Percentiles rank a stretch among this genome's conserved stretches.
phyloP scores from a whole-genome alignment of 2,113 vertebrate species.

The Istiophorus platypterus region DNA sequence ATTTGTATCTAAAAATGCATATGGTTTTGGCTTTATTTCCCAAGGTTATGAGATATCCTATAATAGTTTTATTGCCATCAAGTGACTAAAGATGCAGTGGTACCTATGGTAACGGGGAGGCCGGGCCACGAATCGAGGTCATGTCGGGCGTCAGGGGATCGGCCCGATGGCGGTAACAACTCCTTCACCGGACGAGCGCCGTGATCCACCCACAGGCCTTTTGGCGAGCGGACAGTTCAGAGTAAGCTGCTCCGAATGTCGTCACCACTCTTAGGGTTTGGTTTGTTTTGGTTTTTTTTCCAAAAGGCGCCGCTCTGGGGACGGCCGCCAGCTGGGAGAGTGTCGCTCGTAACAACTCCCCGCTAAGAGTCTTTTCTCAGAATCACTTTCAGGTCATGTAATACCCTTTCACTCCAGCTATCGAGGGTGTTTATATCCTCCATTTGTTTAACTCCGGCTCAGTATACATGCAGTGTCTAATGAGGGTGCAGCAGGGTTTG shows the following conservation, averaged over 20 bases:
- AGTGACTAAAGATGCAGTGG: no score
- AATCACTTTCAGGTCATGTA: background rate
- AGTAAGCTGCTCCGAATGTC: background rate
- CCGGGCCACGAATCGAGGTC: constrained; percentile 13
- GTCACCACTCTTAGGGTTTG: constrained; percentile 15
- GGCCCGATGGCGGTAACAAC: background rate
- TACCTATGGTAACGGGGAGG: background rate
- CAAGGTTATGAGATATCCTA: no score
- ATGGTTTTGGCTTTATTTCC: no score
- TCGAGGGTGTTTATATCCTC: background rate
- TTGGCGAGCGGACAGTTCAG: background rate
- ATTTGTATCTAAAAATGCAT: no score
- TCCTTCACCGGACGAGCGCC: background rate
- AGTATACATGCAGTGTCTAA: background rate
- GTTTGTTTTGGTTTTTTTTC: no score
- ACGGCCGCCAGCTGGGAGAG: background rate
- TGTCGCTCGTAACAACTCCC: background rate
- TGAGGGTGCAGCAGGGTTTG: background rate
- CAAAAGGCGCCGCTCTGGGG: constrained; percentile 21
- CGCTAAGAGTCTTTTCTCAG: constrained; percentile 13
- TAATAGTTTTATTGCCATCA: no score
- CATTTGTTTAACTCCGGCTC: background rate
- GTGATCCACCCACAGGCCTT: constrained; percentile 23
- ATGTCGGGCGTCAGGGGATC: constrained; percentile 12
- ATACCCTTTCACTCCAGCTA: constrained; percentile 5